Evolutionary conservation across 2,797 vertebrate species (phyloP).

Genomic region (Margarornis squamiger): DNA sequence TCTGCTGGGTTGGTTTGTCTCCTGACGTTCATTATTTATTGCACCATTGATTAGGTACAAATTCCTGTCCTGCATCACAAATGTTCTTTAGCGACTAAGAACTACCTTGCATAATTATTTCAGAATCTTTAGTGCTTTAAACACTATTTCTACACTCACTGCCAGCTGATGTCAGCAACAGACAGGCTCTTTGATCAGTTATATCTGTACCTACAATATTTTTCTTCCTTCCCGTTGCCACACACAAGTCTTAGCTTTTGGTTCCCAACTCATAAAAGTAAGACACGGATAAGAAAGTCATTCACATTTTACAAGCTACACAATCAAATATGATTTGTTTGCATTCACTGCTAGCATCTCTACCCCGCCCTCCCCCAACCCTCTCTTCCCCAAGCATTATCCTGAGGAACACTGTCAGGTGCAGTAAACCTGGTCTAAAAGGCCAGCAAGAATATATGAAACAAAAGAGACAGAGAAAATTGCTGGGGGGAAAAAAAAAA

Average conservation of each 20-base stretch:
- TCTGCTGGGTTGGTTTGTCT: background rate
- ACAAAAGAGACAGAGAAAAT: background rate
- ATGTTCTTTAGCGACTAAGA: background rate
- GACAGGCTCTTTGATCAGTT: background rate
- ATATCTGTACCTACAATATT: background rate
- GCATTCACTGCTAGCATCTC: background rate
- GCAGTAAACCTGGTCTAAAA: background rate
- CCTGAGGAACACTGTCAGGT: background rate
- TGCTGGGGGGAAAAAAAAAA: background rate
- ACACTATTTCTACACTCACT: background rate
- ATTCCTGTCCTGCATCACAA: background rate
- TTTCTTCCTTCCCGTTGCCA: background rate
- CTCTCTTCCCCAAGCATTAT: background rate
- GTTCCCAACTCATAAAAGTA: background rate
- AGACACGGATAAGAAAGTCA: background rate
- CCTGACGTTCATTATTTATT: background rate
- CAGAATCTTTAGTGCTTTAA: background rate
- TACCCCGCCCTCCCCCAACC: too few species aligned
- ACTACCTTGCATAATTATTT: background rate
- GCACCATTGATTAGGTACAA: background rate
- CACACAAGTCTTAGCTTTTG: background rate
- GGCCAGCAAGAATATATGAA: background rate
- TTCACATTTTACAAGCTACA: background rate
- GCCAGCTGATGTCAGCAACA: background rate
- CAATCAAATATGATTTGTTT: conserved; percentile 13